Percentiles rank a stretch among this genome's conserved stretches.
Conservation (phyloP, 53 echinoderm and acorn worm species). For the Arbacia lixula region DNA sequence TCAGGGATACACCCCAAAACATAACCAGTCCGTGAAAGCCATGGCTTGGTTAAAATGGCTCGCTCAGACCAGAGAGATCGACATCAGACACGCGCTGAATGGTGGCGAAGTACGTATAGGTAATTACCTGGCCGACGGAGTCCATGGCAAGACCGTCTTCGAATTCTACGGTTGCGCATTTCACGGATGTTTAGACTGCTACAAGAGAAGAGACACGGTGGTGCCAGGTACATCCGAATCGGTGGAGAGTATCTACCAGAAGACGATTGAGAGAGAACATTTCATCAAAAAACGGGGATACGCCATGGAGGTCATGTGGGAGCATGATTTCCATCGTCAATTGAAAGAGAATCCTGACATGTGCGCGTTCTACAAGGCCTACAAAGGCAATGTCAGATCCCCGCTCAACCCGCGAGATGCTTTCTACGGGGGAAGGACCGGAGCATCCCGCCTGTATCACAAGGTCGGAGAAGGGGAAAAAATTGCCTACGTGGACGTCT, state of each 20-base stretch:
- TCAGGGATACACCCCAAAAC: background rate
- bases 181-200: constrained; percentile 55
- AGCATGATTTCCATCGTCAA: constrained; percentile 39
- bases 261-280: background rate
- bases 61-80: background rate
- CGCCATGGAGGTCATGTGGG: constrained; percentile 47
- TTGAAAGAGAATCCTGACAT: constrained; percentile 4
- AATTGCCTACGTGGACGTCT: background rate
- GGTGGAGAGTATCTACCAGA: background rate
- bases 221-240: background rate
- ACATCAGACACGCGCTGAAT: constrained; percentile 57
- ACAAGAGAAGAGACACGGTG: background rate
- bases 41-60: constrained; percentile 36
- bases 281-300: background rate
- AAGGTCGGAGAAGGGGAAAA: background rate
- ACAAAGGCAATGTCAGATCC: constrained; percentile 17
- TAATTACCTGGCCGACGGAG: constrained; percentile 24
- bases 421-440: constrained; percentile 9
- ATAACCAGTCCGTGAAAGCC: constrained; percentile 51
- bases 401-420: constrained; percentile 45
- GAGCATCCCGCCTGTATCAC: constrained; percentile 11
- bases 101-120: constrained; percentile 40
- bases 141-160: constrained; percentile 15
- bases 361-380: background rate
- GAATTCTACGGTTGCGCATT: constrained; percentile 62